Conservation (phyloP, 2,113 vertebrate genomes). For the Bostrychus sinensis region DNA sequence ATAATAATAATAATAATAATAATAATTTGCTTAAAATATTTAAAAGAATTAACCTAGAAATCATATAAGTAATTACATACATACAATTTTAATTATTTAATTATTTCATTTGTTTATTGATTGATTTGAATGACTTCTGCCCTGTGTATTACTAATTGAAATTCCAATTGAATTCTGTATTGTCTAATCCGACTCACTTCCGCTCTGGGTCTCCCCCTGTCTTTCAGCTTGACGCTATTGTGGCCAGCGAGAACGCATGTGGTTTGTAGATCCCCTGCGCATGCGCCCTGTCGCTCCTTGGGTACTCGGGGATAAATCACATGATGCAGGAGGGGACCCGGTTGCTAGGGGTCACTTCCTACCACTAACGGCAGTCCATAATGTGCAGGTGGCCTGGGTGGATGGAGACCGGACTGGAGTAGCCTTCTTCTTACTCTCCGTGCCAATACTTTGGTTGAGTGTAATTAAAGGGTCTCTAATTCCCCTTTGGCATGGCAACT, state of each 20-base stretch:
- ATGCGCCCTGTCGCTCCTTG: constrained; percentile 54
- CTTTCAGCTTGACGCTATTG: neutral
- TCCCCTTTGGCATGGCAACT: neutral
- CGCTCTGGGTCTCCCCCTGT: neutral
- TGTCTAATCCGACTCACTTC: constrained; percentile 16
- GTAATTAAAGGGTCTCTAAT: neutral
- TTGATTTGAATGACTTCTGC: no score
- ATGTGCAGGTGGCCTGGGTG: constrained; percentile 14
- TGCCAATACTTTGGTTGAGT: neutral
- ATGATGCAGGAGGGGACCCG: constrained; percentile 37
- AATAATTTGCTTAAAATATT: no score
- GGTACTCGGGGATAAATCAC: constrained; percentile 36
- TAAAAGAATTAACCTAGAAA: no score
- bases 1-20: no score
- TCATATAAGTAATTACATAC: no score
- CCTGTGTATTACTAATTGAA: no score
- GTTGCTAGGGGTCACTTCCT: constrained; percentile 31
- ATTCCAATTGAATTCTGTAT: neutral
- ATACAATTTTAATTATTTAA: no score
- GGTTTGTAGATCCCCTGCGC: constrained; percentile 52
- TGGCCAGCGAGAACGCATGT: constrained; percentile 62
- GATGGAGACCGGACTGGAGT: constrained; percentile 4
- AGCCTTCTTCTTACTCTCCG: neutral
- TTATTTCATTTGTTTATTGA: no score
- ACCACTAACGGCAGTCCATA: constrained; percentile 16